phyloP scores from a whole-genome alignment of 2,113 vertebrate species.

The Gadus macrocephalus region DNA sequence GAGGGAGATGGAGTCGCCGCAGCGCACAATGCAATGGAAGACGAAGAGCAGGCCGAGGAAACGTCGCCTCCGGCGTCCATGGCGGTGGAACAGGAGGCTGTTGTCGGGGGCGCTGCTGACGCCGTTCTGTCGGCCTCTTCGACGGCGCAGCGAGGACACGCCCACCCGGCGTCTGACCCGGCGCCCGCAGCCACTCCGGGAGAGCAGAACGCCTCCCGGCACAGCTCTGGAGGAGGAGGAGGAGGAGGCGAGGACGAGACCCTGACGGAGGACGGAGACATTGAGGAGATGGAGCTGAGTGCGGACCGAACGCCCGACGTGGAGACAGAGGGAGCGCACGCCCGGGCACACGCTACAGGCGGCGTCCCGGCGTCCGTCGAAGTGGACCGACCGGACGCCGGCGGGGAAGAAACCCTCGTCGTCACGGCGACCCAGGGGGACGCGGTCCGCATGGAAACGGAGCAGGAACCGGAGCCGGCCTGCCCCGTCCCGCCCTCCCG shows the following conservation, averaged over 20 bases:
- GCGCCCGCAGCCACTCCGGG: too few species aligned
- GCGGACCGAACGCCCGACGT: neutral
- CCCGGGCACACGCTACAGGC: neutral
- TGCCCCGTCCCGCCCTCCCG: too few species aligned
- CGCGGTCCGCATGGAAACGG: neutral
- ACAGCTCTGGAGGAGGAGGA: neutral
- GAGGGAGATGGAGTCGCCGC: neutral
- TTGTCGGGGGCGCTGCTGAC: too few species aligned
- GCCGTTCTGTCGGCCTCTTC: too few species aligned
- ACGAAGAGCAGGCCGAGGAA: too few species aligned
- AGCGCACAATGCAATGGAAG: too few species aligned
- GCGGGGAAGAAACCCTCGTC: neutral
- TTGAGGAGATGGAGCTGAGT: constrained; percentile 4
- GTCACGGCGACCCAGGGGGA: too few species aligned
- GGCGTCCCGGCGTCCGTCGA: constrained; percentile 5
- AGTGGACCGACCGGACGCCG: neutral
- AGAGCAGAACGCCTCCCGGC: too few species aligned
- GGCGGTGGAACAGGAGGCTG: too few species aligned
- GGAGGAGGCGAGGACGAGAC: constrained; percentile 3
- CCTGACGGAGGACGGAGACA: neutral
- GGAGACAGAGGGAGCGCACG: neutral
- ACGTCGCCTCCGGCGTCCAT: too few species aligned
- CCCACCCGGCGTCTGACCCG: too few species aligned
- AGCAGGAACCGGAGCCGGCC: neutral
- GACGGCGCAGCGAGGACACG: too few species aligned